phyloP scores from a whole-genome alignment of 2,113 vertebrate genomes.

The Carlito syrichta region DNA sequence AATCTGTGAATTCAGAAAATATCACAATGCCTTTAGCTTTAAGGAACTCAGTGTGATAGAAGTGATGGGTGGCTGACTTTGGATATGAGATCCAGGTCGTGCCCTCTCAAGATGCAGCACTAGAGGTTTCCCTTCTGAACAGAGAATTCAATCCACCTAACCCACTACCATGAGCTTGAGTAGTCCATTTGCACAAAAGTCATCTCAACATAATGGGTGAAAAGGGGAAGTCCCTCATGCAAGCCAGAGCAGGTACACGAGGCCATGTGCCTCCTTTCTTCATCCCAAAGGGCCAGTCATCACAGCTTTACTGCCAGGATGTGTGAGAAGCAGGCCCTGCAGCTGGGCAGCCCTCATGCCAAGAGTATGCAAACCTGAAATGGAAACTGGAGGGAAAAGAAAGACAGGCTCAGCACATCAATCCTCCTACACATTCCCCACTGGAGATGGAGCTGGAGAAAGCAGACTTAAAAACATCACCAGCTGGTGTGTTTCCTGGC shows the following conservation, averaged over 20 bases:
- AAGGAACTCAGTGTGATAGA: background rate
- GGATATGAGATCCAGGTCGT: background rate
- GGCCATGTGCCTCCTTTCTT: background rate
- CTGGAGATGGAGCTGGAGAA: background rate
- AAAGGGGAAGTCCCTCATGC: background rate
- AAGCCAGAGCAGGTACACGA: slow-evolving; percentile 37
- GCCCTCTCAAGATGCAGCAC: background rate
- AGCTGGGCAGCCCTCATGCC: background rate
- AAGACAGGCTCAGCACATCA: background rate
- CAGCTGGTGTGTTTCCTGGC: slow-evolving; percentile 44
- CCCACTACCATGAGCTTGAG: background rate
- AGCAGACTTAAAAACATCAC: slow-evolving; percentile 32
- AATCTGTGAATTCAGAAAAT: slow-evolving; percentile 26
- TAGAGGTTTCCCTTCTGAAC: background rate
- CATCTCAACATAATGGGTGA: background rate
- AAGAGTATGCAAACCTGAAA: background rate
- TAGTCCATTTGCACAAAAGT: background rate
- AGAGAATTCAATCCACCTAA: background rate
- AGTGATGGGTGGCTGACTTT: background rate
- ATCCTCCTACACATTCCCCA: background rate
- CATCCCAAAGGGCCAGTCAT: background rate
- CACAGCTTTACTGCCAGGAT: background rate
- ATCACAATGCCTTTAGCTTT: background rate
- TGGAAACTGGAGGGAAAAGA: background rate
- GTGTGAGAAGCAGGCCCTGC: background rate